Evolutionary conservation across 37 sponge, comb jelly and placozoan genomes (phyloP).

Genomic region (Chondrosia reniformis): DNA sequence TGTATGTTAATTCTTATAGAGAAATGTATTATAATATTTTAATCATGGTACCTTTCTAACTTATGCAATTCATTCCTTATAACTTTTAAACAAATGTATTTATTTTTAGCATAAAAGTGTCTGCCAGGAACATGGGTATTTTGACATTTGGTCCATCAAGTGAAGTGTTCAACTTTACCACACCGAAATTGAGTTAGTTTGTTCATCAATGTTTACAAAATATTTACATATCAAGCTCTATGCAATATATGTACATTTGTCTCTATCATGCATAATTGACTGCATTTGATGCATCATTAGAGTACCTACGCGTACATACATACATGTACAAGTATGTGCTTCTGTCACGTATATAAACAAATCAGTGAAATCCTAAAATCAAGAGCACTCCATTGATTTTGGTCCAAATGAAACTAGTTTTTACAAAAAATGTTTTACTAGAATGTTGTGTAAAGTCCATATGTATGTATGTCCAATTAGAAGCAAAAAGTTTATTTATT

Average conservation of each 20-base stretch:
- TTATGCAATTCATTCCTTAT: no score
- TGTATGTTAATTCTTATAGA: conserved; percentile 1
- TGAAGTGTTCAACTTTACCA: not conserved
- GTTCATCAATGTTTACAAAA: no score
- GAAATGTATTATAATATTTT: no score
- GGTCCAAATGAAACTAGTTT: no score
- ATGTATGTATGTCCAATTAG: not conserved
- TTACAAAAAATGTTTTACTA: no score
- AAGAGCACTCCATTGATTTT: no score
- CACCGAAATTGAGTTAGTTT: not conserved
- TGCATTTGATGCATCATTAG: not conserved
- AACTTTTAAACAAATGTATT: no score
- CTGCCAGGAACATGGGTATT: not conserved
- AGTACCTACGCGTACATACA: not conserved
- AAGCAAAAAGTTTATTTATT: no score
- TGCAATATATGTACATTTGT: no score
- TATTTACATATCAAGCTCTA: no score
- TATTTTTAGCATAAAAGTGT: not conserved
- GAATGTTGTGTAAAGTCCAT: not conserved
- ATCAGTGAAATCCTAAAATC: no score
- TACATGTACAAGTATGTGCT: not conserved
- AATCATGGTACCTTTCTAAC: no score
- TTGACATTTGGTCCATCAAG: not conserved
- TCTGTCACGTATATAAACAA: not conserved
- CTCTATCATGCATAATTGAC: not conserved